Percentiles rank a stretch among this genome's conserved stretches.
Evolutionary conservation across 2,113 vertebrate species (phyloP).

Genomic region (Seriola quinqueradiata): DNA sequence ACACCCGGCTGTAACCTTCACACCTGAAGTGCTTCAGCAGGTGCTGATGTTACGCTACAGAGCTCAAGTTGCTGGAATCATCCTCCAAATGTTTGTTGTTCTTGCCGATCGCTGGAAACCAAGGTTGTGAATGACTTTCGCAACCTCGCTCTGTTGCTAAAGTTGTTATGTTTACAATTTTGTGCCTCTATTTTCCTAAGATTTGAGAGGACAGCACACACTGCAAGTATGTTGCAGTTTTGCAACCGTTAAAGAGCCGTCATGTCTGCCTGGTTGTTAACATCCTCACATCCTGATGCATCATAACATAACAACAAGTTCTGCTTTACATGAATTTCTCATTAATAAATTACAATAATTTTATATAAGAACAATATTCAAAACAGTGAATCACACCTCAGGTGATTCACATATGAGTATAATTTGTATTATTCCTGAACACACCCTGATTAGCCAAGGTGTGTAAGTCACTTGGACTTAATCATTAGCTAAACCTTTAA

Average conservation of each 20-base stretch:
- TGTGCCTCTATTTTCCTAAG: constrained; percentile 5
- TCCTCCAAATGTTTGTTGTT: constrained; percentile 14
- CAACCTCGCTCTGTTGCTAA: constrained; percentile 32
- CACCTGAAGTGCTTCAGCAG: not conserved
- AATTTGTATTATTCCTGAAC: constrained; percentile 21
- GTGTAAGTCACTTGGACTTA: constrained; percentile 26
- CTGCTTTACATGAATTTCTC: too few species aligned
- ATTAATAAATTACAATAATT: too few species aligned
- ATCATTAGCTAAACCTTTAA: constrained; percentile 45
- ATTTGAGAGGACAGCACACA: not conserved
- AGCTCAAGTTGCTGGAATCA: constrained; percentile 18
- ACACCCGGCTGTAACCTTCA: not conserved
- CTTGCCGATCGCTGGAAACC: constrained; percentile 14
- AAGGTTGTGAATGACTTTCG: constrained; percentile 41
- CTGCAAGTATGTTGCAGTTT: too few species aligned
- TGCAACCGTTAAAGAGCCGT: too few species aligned
- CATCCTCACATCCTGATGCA: too few species aligned
- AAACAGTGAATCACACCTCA: not conserved
- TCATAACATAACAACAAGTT: too few species aligned
- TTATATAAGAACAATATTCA: not conserved
- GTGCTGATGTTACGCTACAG: not conserved
- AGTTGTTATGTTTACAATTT: constrained; percentile 52
- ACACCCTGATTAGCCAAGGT: constrained; percentile 37
- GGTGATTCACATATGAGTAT: constrained; percentile 19
- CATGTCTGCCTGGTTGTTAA: not conserved